Evolutionary conservation across 2,888 invertebrate genomes (phyloP), one percentile per base, ranked within the genome.

Genomic region (Caenorhabditis wallacei): DNA sequence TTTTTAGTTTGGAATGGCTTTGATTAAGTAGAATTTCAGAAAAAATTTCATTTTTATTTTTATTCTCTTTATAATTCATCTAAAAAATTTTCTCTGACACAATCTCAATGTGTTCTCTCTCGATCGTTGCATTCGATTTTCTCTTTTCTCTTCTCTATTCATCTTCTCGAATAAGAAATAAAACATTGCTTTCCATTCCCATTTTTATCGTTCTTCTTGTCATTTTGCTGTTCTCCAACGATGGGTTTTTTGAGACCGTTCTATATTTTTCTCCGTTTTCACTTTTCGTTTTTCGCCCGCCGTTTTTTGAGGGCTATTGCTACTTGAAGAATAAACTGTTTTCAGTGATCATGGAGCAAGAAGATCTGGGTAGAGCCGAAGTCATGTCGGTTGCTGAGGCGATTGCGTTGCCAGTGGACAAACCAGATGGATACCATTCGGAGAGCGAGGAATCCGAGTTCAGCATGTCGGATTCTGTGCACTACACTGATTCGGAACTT

Each of bases 261-360:
- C 43, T n/a, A 43, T 43, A 61, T 61, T 61, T 43, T 18, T 11
- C 20, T 35, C 20, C 10, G 18, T 59, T 37, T 43, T 26, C 40
- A 40, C 16, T 16, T 10, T 40, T 11, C 16, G 11, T 16, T 43
- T 8, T 22, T 8, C n/a, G n/a, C n/a, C n/a, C n/a, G n/a, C n/a
- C n/a, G n/a, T n/a, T n/a, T n/a, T n/a, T n/a, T n/a, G n/a, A n/a
- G n/a, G n/a, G n/a, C n/a, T n/a, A n/a, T n/a, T n/a, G n/a, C n/a
- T n/a, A n/a, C n/a, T n/a, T n/a, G n/a, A n/a, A n/a, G n/a, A n/a
- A n/a, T n/a, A n/a, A 53, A 30, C 11, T 68, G 1, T 10, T 64
- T 64, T 35, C 66, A 68, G 66, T 16, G 46, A 13, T 13, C 0
- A 64, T 64, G 64, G 51, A 48, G 18, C 59, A 20, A 40, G 30